Base-by-base conservation (phyloP, 2,797 vertebrate species). In the Takifugu rubripes region DNA sequence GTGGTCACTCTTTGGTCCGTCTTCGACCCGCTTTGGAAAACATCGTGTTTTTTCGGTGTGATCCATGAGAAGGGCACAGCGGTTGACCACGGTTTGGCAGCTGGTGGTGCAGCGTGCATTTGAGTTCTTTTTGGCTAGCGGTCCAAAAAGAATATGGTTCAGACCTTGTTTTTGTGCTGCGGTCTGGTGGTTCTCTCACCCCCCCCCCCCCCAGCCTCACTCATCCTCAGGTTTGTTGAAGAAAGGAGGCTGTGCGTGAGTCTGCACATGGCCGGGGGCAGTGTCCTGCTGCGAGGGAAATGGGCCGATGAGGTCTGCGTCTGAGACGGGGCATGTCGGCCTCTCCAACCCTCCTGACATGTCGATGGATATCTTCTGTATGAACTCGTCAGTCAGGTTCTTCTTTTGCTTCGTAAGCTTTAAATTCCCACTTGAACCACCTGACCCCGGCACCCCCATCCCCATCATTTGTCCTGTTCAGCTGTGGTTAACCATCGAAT, bases 91-190 rank as follows among this genome's bases (percentile, higher is more conserved):
- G 74, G 77, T 79, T 85, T 84, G 82, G 87, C 79, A 61, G 75
- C 70, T 78, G 74, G 76, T 79, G 84, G 84, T 78, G 82, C 87
- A 87, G 84, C 83, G 63, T 89, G 87, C 84, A 80, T 74, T 69
- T 75, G 81, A 87, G 86, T 87, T 74, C 75, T 60, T 69, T 75
- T 88, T 87, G 88, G 86, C 83, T 36, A 61, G 55, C 50, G 75
- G 75, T 79, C 74, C 75, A 72, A 86, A 21, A 70, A 77, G 75
- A 84, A 88, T 77, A 64, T 72, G 83, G 82, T 86, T 77, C 71
- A 86, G 79, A 73, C 79, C 48, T 84, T 89, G 85, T 89, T 89
- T 89, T 84, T 73, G 83, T 80, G 80, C 61, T 87, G 84, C 75
- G 87, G 87, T 89, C 77, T 77, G 67, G 81, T 69, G 70, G 15